Conservation (phyloP, 2,113 vertebrate species). For the Rhinopithecus roxellana region DNA sequence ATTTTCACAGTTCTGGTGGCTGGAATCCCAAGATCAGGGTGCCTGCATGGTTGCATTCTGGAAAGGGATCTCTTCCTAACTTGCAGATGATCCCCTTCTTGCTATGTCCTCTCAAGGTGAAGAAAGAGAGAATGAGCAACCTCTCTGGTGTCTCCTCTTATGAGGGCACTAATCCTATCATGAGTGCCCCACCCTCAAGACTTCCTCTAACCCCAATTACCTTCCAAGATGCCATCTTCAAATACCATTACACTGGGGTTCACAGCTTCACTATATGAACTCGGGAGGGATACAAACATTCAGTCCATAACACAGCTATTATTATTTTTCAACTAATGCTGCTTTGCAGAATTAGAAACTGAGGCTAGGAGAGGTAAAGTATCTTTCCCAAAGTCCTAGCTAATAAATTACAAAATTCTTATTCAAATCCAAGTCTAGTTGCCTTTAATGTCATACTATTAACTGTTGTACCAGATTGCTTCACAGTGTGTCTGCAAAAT, state of each 20-base stretch:
- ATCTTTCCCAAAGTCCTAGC: not conserved
- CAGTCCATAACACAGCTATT: not conserved
- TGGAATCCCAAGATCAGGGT: not conserved
- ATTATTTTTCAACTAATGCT: not conserved
- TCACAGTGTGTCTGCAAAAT: not conserved
- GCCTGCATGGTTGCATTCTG: not conserved
- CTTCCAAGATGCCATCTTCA: not conserved
- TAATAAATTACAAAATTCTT: not conserved
- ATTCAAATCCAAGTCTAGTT: not conserved
- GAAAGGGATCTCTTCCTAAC: not conserved
- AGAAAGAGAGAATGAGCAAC: not conserved
- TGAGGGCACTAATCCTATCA: not conserved
- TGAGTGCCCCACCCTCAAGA: not conserved
- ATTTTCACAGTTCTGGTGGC: not conserved
- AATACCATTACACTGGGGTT: not conserved
- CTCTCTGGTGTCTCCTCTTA: not conserved
- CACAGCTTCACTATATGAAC: not conserved
- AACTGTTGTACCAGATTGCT: not conserved
- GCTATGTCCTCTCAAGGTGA: not conserved
- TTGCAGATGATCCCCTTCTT: not conserved
- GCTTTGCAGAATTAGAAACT: not conserved
- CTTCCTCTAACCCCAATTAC: not conserved
- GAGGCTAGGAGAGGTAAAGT: not conserved
- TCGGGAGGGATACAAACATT: not conserved
- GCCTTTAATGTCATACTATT: not conserved